Percentiles rank a stretch among this genome's conserved stretches.
These are phyloP conservation scores for Phataginus tricuspis DNA, from an alignment of 2,797 vertebrate species.

Conservation along the genomic window DNA sequence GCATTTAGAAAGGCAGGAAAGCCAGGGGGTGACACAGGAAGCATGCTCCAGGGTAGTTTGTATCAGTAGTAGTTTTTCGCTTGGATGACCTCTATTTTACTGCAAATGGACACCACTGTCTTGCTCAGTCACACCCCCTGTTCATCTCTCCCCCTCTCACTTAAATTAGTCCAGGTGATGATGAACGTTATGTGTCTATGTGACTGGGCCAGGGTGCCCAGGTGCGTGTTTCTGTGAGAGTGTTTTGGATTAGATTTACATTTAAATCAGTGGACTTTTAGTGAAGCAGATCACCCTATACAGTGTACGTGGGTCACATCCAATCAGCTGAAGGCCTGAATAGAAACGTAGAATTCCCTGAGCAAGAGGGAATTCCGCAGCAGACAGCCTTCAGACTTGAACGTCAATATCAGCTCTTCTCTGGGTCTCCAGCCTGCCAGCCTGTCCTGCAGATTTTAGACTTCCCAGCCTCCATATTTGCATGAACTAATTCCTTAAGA, in stretches of 20 bases:
- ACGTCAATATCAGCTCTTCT: neutral
- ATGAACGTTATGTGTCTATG: neutral
- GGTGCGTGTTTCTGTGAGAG: neutral
- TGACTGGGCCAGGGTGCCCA: neutral
- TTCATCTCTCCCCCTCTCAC: neutral
- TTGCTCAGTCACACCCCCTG: neutral
- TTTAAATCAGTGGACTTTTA: neutral
- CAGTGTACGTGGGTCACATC: neutral
- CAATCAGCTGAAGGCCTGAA: neutral
- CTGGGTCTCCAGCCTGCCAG: neutral
- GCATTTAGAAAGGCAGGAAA: neutral
- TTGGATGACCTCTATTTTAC: neutral
- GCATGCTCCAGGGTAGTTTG: neutral
- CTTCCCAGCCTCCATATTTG: neutral
- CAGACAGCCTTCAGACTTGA: neutral
- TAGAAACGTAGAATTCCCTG: neutral
- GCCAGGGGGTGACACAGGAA: neutral
- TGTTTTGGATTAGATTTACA: neutral
- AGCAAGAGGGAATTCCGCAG: neutral
- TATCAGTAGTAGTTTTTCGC: neutral
- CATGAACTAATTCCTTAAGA: neutral
- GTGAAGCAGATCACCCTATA: neutral
- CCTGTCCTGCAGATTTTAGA: neutral
- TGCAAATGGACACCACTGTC: neutral
- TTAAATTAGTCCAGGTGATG: neutral